Evolutionary conservation across 2,797 vertebrate genomes (phyloP).

Genomic region (Uromys caudimaculatus): DNA sequence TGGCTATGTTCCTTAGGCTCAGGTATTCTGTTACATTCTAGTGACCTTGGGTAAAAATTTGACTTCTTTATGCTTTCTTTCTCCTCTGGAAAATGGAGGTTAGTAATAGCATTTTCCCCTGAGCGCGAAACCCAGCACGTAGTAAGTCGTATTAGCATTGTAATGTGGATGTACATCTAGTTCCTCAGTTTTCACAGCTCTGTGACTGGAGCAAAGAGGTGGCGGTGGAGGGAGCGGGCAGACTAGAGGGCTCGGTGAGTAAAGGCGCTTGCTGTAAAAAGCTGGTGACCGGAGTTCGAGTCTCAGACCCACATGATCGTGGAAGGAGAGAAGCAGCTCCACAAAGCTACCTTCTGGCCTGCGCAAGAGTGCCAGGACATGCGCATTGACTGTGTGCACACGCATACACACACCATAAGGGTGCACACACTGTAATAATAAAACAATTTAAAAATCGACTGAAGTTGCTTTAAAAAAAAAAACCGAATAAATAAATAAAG

Average conservation of each 20-base stretch:
- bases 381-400: not conserved
- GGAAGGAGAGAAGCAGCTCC: not conserved
- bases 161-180: not conserved
- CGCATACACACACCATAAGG: not conserved
- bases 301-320: too few species aligned
- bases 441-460: not conserved
- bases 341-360: not conserved
- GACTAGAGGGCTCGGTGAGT: not conserved
- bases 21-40: not conserved
- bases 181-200: not conserved
- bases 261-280: not conserved
- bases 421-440: not conserved
- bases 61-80: not conserved
- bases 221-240: not conserved
- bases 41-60: not conserved
- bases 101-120: not conserved
- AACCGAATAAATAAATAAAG: not conserved
- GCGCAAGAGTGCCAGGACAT: not conserved
- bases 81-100: conserved; percentile 16
- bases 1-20: not conserved
- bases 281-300: not conserved
- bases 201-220: not conserved
- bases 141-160: not conserved
- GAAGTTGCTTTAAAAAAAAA: not conserved
- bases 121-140: not conserved